phyloP scores from a whole-genome alignment of 2,113 vertebrate species.

The Sphaerodactylus townsendi region DNA sequence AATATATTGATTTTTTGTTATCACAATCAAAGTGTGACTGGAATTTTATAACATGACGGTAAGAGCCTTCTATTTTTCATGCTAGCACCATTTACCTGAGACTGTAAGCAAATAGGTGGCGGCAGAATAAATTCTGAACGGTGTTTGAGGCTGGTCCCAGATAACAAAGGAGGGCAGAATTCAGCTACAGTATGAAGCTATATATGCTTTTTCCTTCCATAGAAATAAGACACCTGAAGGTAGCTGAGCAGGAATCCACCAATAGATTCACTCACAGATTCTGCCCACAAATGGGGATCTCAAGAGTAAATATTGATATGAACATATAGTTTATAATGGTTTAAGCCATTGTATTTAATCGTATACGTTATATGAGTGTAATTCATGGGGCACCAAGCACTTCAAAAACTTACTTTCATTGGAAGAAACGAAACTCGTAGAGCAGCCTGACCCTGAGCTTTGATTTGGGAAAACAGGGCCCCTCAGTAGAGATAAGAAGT shows the following conservation, averaged over 20 bases:
- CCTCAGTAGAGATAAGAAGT: no score
- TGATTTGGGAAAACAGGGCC: no score
- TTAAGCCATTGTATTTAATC: no score
- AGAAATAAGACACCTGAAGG: not conserved
- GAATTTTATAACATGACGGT: conserved; percentile 30
- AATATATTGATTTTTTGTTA: conserved; percentile 55
- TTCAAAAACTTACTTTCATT: no score
- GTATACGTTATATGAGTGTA: no score
- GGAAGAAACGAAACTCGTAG: no score
- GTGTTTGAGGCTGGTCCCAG: not conserved
- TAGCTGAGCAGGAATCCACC: not conserved
- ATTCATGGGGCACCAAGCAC: no score
- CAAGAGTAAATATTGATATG: not conserved
- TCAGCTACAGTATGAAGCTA: not conserved
- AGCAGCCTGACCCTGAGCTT: no score
- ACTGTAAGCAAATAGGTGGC: conserved; percentile 40
- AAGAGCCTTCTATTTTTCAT: conserved; percentile 50
- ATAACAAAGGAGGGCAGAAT: not conserved
- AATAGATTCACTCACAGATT: not conserved
- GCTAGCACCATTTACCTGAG: conserved; percentile 9
- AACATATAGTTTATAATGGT: no score
- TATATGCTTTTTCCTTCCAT: not conserved
- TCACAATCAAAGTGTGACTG: conserved; percentile 46
- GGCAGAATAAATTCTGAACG: not conserved
- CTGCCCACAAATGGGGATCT: not conserved